A percentile compares a stretch with the other conserved stretches of the same genome.
phyloP scores from a whole-genome alignment of 2,888 invertebrate species.

The Iselma pallidipennis region DNA sequence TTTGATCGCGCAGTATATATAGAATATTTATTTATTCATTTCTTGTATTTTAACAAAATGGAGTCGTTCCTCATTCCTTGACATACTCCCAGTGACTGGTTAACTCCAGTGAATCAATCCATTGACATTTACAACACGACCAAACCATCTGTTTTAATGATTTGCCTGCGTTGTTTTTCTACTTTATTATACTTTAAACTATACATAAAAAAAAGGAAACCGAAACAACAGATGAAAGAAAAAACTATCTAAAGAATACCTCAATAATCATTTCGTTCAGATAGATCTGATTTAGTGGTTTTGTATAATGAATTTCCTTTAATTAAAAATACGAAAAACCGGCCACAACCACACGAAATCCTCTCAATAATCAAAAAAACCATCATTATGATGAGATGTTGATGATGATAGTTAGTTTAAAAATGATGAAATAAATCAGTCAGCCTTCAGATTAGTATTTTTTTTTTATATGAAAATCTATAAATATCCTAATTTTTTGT shows the following conservation, averaged over 20 bases:
- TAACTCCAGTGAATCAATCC: constrained; percentile 36
- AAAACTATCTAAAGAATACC: neutral
- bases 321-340: constrained; percentile 19
- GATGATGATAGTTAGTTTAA: neutral
- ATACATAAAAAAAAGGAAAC: neutral
- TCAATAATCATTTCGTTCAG: neutral
- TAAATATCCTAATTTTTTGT: constrained; percentile 4
- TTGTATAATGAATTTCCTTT: constrained; percentile 11
- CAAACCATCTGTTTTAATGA: neutral
- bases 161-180: neutral
- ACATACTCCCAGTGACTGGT: constrained; percentile 31
- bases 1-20: too few species aligned
- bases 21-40: too few species aligned
- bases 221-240: too few species aligned
- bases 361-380: neutral
- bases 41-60: neutral
- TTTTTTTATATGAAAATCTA: neutral
- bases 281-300: constrained; percentile 9
- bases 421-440: neutral
- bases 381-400: neutral
- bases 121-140: constrained; percentile 29
- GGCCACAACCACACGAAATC: constrained; percentile 4
- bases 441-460: neutral
- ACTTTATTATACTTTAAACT: neutral
- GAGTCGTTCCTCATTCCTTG: constrained; percentile 33